Evolutionary conservation across 1,140 invertebrate genomes (phyloP).

Genomic region (Pseudomyrmex flavicornis): DNA sequence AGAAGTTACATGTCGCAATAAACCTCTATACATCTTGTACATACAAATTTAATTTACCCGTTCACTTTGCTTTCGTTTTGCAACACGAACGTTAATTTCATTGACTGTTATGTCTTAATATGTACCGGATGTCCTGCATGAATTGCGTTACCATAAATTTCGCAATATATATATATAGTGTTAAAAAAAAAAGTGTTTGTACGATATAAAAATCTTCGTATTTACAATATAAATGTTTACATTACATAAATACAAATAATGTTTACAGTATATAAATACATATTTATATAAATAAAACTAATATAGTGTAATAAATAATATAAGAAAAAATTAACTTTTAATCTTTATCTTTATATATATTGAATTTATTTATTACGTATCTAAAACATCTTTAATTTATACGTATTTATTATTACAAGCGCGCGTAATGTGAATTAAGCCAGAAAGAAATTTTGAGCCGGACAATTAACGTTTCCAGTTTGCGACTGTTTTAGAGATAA

Average conservation of each 20-base stretch:
- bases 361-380: no score
- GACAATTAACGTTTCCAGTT: background rate
- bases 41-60: slow-evolving; percentile 12
- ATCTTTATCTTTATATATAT: no score
- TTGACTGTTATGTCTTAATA: slow-evolving; percentile 41
- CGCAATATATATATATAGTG: slow-evolving; percentile 17
- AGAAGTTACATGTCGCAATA: slow-evolving; percentile 14
- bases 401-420: background rate
- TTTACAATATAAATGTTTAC: background rate
- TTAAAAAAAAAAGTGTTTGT: background rate
- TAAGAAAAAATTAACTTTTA: no score
- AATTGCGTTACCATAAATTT: background rate
- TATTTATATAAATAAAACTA: no score
- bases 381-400: no score
- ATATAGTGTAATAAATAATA: no score
- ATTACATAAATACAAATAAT: slow-evolving; percentile 7
- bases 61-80: slow-evolving; percentile 39
- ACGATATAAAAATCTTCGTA: background rate
- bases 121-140: slow-evolving; percentile 16
- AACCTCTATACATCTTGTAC: background rate
- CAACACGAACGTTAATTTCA: slow-evolving; percentile 44
- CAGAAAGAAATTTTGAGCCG: background rate
- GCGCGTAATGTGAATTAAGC: background rate
- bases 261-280: background rate
- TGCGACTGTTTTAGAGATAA: background rate